Evolutionary conservation across 2,797 vertebrate species (phyloP).

Genomic region (Neosilurus mollespiculum): DNA sequence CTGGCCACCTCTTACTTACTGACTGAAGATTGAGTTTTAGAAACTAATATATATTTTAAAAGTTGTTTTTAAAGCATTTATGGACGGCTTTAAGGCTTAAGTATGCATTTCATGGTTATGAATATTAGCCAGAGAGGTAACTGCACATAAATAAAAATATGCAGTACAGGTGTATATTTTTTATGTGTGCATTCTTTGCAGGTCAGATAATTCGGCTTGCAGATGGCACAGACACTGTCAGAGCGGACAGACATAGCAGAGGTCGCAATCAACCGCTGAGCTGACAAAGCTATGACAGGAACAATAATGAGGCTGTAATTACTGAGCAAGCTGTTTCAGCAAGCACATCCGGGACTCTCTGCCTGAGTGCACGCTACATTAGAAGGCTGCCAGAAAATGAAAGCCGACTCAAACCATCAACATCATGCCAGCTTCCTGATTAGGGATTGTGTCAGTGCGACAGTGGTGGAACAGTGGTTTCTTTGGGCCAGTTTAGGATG

Average conservation of each 20-base stretch:
- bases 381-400: conserved; percentile 48
- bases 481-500: conserved; percentile 27
- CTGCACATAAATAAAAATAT: not conserved
- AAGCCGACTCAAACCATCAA: conserved; percentile 33
- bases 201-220: conserved; percentile 25
- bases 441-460: conserved; percentile 44
- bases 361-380: conserved; percentile 49
- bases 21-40: not conserved
- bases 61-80: not conserved
- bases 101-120: not conserved
- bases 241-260: conserved; percentile 51
- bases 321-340: conserved; percentile 56
- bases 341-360: conserved; percentile 48
- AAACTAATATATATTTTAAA: not conserved
- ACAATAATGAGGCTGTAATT: conserved; percentile 59
- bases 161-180: not conserved
- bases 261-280: conserved; percentile 54
- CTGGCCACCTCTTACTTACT: not conserved
- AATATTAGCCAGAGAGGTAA: not conserved
- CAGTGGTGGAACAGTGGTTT: conserved; percentile 29
- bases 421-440: conserved; percentile 48
- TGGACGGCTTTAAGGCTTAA: not conserved
- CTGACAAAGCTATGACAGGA: conserved; percentile 53
- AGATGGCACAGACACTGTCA: conserved; percentile 39
- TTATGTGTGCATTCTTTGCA: conserved; percentile 28